phyloP scores from a whole-genome alignment of 1,140 invertebrate species.

The Limonius californicus region DNA sequence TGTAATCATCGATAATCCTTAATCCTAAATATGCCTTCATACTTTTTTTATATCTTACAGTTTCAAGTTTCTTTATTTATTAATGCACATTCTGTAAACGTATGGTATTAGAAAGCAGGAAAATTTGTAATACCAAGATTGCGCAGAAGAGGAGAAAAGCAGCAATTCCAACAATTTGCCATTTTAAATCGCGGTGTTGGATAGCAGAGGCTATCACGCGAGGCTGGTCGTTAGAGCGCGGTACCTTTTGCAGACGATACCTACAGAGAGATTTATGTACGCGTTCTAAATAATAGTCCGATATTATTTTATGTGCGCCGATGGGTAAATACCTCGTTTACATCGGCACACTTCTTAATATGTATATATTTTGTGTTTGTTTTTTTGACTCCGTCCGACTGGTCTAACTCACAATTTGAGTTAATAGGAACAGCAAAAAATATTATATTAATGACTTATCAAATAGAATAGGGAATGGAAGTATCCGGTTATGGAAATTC shows the following conservation, averaged over 20 bases:
- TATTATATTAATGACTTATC: no score
- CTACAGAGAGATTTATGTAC: constrained; percentile 34
- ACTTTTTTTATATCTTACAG: no score
- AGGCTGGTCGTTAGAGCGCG: background rate
- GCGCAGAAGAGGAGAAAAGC: no score
- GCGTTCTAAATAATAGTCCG: constrained; percentile 36
- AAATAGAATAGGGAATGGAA: background rate
- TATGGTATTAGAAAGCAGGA: no score
- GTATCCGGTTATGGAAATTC: background rate
- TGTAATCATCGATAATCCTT: no score
- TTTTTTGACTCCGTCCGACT: no score
- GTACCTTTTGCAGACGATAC: constrained; percentile 20
- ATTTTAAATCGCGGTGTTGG: background rate
- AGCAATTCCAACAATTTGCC: constrained; percentile 3
- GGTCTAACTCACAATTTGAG: no score
- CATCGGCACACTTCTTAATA: constrained; percentile 13
- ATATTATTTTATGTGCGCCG: constrained; percentile 37
- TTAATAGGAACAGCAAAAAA: no score
- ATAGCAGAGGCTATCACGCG: background rate
- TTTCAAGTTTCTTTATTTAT: no score
- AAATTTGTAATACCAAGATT: no score
- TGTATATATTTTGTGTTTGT: constrained; percentile 1
- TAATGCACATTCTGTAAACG: no score
- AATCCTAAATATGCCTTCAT: no score
- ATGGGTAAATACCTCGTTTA: constrained; percentile 12